Conservation (phyloP, 2,797 vertebrate genomes). For the Cichlasoma orientale region DNA sequence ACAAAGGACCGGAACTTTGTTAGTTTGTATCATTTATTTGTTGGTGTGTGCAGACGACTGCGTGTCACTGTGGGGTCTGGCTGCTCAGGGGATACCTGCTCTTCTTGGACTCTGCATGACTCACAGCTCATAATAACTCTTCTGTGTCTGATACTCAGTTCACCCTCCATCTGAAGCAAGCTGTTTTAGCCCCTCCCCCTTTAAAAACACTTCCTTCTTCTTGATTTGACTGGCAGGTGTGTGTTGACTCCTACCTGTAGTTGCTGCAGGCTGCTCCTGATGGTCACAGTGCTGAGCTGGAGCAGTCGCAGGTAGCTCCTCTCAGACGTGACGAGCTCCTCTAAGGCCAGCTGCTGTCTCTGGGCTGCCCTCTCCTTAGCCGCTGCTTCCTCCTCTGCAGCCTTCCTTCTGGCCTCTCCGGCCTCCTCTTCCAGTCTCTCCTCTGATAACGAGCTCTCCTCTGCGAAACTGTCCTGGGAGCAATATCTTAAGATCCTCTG, state of each 20-base stretch:
- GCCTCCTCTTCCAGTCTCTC: slow-evolving; percentile 44
- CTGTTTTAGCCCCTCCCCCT: neutral
- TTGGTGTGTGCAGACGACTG: too few species aligned
- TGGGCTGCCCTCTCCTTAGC: slow-evolving; percentile 74
- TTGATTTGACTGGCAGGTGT: neutral
- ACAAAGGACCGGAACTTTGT: too few species aligned
- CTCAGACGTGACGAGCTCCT: slow-evolving; percentile 90
- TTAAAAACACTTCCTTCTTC: neutral
- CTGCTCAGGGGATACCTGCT: too few species aligned
- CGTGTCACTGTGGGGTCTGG: too few species aligned
- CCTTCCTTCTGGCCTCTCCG: slow-evolving; percentile 41
- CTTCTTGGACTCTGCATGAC: neutral
- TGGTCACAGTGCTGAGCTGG: slow-evolving; percentile 81
- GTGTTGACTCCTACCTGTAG: slow-evolving; percentile 74
- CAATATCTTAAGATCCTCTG: slow-evolving; percentile 12
- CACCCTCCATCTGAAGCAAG: neutral
- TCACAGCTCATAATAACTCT: neutral
- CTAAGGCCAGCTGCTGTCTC: slow-evolving; percentile 82
- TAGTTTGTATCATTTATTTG: too few species aligned
- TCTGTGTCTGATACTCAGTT: neutral
- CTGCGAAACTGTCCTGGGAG: slow-evolving; percentile 59
- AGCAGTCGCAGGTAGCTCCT: slow-evolving; percentile 86
- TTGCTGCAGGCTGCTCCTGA: slow-evolving; percentile 83
- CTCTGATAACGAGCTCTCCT: slow-evolving; percentile 8
- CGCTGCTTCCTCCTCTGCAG: slow-evolving; percentile 46